Conservation (phyloP, 2,888 invertebrate genomes). For the Hofmannophila pseudospretella region DNA sequence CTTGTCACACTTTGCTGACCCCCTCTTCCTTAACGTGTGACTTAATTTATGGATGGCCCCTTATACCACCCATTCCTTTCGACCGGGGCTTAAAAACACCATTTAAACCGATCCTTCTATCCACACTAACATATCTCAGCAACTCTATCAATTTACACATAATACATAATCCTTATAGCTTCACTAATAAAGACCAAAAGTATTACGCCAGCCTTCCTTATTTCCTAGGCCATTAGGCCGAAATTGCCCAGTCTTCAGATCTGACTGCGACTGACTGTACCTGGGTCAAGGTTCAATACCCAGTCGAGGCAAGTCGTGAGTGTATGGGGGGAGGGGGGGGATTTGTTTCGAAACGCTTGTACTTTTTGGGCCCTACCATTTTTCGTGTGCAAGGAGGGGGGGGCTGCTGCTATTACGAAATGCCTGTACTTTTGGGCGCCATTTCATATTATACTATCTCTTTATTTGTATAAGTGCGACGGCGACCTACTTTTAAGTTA, state of each 20-base stretch:
- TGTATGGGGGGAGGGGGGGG: neutral
- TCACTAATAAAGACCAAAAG: neutral
- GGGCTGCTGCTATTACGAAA: neutral
- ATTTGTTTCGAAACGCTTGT: neutral
- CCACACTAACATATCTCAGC: no score
- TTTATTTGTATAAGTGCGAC: neutral
- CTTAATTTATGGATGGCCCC: no score
- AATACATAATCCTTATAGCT: neutral
- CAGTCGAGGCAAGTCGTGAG: neutral
- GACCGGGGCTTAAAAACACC: no score
- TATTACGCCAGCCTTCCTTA: neutral
- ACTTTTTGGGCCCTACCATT: neutral
- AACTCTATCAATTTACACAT: neutral
- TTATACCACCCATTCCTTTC: no score
- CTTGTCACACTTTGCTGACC: no score
- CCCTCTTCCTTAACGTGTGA: no score
- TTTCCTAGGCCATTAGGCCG: neutral
- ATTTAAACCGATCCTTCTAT: no score
- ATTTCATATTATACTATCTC: no score
- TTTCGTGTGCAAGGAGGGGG: neutral
- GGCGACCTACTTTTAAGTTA: neutral
- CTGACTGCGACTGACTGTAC: neutral
- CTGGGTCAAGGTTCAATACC: conserved; percentile 1
- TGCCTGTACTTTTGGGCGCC: neutral
- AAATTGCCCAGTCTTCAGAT: no score